Evolutionary conservation across 2,797 vertebrate species (phyloP), one percentile per base, ranked within the genome.

Genomic region (Takifugu ocellatus): DNA sequence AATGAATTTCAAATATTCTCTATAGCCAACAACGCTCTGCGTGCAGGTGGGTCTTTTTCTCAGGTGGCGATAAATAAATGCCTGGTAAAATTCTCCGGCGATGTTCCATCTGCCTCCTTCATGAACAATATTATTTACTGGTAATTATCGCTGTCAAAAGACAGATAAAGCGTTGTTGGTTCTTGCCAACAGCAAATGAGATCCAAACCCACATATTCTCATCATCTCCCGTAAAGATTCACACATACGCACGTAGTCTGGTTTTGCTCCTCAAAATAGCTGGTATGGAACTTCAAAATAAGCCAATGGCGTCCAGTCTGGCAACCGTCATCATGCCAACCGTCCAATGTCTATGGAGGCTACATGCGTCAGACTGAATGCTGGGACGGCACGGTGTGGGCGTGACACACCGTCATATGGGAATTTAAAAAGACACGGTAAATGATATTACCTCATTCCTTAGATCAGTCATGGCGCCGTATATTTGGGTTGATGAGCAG

Each of bases 201-300:
- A 51, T 48, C 16, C n/a, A 39, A 72, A 70, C 79, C 78, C 79
- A 79, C 78, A 63, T 67, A 78, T 82, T 87, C 69, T 61, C 76
- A 84, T 83, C 73, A 79, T 77, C 56, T 47, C 48, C 58, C 56
- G 71, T 60, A 61, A 70, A 72, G 62, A 26, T 61, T 72, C 67
- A 74, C 74, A 79, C 67, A 50, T 77, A 80, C 69, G 79, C 68
- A 85, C 60, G 75, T 73, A 59, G 67, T 74, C 70, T 74, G 57
- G 48, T 51, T 50, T 71, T 72, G 52, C 14, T 21, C 50, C 51
- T 74, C 44, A n/a, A 79, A 79, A 84, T 81, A 82, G 66, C 56
- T 59, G 29, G 54, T 53, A n/a, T 17, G 61, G 29, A 64, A 67
- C 78, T 74, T 63, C 42, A 70, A 66, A 68, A 68, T 6, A 33